Evolutionary conservation across 2,888 invertebrate genomes (phyloP), one percentile per base, ranked within the genome.

Genomic region (Colostygia pectinataria): DNA sequence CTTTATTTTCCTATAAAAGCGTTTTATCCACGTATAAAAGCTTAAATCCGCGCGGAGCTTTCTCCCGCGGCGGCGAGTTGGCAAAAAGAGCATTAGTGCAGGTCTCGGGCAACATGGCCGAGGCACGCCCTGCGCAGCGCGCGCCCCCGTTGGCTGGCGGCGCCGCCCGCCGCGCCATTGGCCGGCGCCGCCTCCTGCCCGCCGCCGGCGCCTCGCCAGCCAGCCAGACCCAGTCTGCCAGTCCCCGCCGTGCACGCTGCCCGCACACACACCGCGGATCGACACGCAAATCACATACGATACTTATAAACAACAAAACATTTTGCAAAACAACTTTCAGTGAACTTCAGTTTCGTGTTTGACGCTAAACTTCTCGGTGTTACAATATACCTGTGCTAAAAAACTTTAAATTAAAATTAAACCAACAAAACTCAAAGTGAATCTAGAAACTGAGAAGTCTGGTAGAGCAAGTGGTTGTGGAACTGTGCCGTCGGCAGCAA

Each of bases 11-110:
- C 84, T 79, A 87, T 90, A 87, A 89, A 88, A 88, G 87, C 89
- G 86, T 86, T 89, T 89, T 86, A 89, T 88, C 84, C 86, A 86
- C 87, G 84, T 85, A 87, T 88, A 89, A 89, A 89, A 89, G 88
- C 89, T 89, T 85, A 88, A 88, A 89, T 89, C 89, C 86, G 83
- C 81, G 81, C 79, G 75, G 84, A 87, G 88, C 89, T 89, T 88
- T 89, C 88, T 84, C 87, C 77, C 77, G 48, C 57, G 77, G 80
- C 77, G 80, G 79, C 80, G 74, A 75, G 73, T 76, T 72, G 80
- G 84, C 81, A 86, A 89, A 89, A 89, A 88, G 86, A 87, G 82
- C 84, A 87, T 84, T 85, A 87, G 78, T 67, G 74, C 74, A 75
- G 73, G 66, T 63, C 68, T 71, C 60, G 47, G 46, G 79, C 79